phyloP scores from a whole-genome alignment of 2,113 vertebrate genomes.

The Pelusios castaneus region DNA sequence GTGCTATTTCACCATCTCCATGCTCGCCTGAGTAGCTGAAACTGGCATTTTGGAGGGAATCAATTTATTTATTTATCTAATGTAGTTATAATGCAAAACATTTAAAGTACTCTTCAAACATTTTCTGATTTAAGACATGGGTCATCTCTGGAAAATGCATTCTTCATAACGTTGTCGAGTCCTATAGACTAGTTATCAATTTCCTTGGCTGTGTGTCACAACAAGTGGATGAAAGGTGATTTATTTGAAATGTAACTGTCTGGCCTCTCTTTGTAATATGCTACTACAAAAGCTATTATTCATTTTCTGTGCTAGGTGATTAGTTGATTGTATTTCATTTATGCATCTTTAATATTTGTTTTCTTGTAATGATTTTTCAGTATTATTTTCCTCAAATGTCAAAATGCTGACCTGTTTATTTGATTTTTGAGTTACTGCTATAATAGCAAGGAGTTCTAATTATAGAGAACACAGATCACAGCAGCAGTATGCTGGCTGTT shows the following conservation, averaged over 20 bases:
- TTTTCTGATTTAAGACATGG: conserved; percentile 47
- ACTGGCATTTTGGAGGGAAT: conserved; percentile 39
- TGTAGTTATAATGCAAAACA: conserved; percentile 51
- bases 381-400: conserved; percentile 65
- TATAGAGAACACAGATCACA: conserved; percentile 41
- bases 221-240: conserved; percentile 66
- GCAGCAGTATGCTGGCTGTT: not conserved
- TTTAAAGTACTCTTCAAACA: conserved; percentile 21
- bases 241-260: conserved; percentile 62
- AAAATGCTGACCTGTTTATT: conserved; percentile 71
- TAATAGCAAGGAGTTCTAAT: conserved; percentile 62
- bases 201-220: conserved; percentile 3
- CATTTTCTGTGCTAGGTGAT: conserved; percentile 52
- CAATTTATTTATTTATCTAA: not conserved
- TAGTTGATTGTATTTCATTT: conserved; percentile 69
- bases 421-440: conserved; percentile 53
- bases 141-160: conserved; percentile 38
- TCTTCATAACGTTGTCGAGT: conserved; percentile 44
- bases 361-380: conserved; percentile 43
- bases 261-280: conserved; percentile 52
- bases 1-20: conserved; percentile 43
- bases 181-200: conserved; percentile 37
- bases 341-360: conserved; percentile 71
- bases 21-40: conserved; percentile 54
- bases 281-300: conserved; percentile 65